Conservation (phyloP, 2,113 vertebrate genomes). For the Phoenicopterus ruber region DNA sequence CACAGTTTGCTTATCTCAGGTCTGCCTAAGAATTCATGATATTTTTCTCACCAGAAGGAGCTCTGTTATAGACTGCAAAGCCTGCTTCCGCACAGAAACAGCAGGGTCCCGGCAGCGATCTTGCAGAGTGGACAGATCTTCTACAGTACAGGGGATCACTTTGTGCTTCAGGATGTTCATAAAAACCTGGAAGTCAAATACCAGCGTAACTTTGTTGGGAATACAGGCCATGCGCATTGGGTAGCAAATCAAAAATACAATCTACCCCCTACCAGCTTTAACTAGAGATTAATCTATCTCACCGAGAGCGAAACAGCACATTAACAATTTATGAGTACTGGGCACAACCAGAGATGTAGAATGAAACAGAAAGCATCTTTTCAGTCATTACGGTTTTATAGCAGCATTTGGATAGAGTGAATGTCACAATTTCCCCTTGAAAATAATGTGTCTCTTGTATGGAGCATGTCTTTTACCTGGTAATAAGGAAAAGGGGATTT, state of each 20-base stretch:
- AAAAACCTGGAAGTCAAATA: slow-evolving; percentile 75
- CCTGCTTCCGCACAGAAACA: slow-evolving; percentile 89
- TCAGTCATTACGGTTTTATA: background rate
- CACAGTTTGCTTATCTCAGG: accelerated
- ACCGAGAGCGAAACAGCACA: accelerated
- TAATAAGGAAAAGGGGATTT: background rate
- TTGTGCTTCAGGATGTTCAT: slow-evolving; percentile 82
- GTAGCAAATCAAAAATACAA: background rate
- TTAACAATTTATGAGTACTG: background rate
- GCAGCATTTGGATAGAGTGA: background rate
- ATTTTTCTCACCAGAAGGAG: slow-evolving; percentile 81
- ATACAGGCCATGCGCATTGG: accelerated
- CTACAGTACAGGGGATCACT: slow-evolving; percentile 62
- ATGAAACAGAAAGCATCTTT: background rate
- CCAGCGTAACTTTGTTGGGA: background rate
- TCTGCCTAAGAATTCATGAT: accelerated
- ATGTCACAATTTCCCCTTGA: background rate
- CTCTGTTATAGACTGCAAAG: slow-evolving; percentile 85
- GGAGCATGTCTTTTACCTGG: background rate
- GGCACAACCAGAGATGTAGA: background rate
- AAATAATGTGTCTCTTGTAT: background rate
- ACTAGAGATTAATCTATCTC: background rate
- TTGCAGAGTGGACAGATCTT: slow-evolving; percentile 79
- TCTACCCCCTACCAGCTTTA: background rate
- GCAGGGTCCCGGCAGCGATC: slow-evolving; percentile 89